Evolutionary conservation across 2,113 vertebrate species (phyloP), one percentile per base, ranked within the genome.

Genomic region (Platycercus adscitus): DNA sequence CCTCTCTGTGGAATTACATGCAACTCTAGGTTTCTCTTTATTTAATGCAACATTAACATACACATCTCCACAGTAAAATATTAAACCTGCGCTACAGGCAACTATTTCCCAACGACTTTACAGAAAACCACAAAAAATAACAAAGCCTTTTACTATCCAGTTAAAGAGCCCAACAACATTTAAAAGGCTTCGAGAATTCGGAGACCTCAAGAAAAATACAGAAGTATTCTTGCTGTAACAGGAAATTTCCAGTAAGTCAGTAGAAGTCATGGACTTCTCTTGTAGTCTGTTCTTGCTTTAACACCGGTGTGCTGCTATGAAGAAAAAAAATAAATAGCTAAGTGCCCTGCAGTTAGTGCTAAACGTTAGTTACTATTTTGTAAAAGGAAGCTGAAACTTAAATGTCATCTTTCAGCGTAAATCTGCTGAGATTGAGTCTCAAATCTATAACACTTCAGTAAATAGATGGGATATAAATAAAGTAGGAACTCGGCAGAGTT

Each of bases 381-480:
- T 84, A 69, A 78, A 95, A 70, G 24, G 19, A 68, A 78, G 44
- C 7, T 93, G 70, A 83, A 92, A 49, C 53, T 49, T 80, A 33
- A 72, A 56, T 41, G 50, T 64, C 80, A 78, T 46, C 35, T 79
- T 81, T 89, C 52, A 53, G 82, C 23, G 66, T 20, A 41, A 79
- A 60, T 46, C 77, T 86, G 68, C 71, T 5, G 14, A 91, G 83
- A 87, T 9, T 13, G 4, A 92, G 81, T 31, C 81, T 69, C 81
- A 84, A 95, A 91, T 95, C 91, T 88, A 91, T 88, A 89, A 76
- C 70, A 69, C 2, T 31, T 82, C 72, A 81, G 85, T 82, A 93
- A 95, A 95, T 63, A 91, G 86, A 86, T 81, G 55, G 69, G 82
- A 69, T 82, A 86, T 64, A 95, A 96, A 92, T 89, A 95, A 95